phyloP scores from a whole-genome alignment of 2,113 vertebrate genomes.

The Acanthisitta chloris region DNA sequence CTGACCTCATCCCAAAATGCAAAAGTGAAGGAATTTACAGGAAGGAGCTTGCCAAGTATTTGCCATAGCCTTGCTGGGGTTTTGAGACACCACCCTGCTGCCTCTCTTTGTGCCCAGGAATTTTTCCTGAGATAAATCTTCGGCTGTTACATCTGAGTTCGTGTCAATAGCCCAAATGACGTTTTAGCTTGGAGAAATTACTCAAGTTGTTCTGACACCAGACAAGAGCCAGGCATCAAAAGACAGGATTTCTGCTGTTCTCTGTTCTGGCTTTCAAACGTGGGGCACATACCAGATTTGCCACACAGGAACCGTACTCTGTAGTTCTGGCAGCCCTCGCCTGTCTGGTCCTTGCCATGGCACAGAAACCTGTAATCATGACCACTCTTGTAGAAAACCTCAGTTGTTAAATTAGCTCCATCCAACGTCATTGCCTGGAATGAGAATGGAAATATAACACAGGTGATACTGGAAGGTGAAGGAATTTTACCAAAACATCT shows the following conservation, averaged over 20 bases:
- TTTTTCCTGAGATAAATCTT: not conserved
- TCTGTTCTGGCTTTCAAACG: not conserved
- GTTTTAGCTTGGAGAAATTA: not conserved
- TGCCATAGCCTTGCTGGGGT: not conserved
- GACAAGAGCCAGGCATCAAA: not conserved
- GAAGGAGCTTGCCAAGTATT: not conserved
- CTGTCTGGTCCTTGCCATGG: constrained; percentile 78
- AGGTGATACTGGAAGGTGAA: not conserved
- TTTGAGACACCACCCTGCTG: not conserved
- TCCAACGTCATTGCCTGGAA: constrained; percentile 82
- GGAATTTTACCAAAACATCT: not conserved
- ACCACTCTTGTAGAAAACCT: constrained; percentile 87
- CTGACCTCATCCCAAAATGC: not conserved
- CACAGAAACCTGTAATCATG: constrained; percentile 91
- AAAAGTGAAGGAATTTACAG: not conserved
- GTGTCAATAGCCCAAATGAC: not conserved
- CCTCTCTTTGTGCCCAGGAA: not conserved
- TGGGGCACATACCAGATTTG: constrained; percentile 80
- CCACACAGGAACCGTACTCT: constrained; percentile 92
- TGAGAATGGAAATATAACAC: not conserved
- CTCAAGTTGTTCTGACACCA: not conserved
- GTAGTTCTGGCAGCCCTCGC: constrained; percentile 85
- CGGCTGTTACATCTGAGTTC: fast-evolving
- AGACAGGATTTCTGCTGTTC: not conserved
- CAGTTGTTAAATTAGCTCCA: constrained; percentile 78